Conservation (phyloP, 2,113 vertebrate species). For the Cnemophilus loriae region DNA sequence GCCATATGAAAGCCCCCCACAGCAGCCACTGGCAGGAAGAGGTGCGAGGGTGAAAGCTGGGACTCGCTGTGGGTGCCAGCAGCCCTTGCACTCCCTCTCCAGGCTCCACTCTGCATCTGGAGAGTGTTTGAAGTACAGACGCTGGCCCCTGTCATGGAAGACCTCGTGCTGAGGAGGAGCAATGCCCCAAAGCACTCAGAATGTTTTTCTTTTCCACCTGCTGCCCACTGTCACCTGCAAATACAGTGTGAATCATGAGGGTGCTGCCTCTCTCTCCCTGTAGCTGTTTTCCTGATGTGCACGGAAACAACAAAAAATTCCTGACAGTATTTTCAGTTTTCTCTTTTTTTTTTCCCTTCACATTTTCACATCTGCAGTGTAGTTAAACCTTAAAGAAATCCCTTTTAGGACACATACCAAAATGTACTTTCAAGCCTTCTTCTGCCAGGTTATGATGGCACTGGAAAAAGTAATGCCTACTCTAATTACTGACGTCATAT, state of each 20-base stretch:
- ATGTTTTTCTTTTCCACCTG: neutral
- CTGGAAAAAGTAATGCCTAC: neutral
- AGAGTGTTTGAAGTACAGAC: neutral
- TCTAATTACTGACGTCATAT: neutral
- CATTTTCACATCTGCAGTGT: neutral
- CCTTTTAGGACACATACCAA: neutral
- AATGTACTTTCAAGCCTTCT: neutral
- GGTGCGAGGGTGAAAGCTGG: accelerated
- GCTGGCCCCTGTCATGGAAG: accelerated
- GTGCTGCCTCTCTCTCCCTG: neutral
- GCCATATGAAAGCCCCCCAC: accelerated
- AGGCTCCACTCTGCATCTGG: neutral
- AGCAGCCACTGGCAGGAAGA: neutral
- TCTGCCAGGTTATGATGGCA: neutral
- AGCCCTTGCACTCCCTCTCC: neutral
- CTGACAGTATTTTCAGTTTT: neutral
- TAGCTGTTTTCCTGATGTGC: neutral
- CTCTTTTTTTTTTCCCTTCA: accelerated
- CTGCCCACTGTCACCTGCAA: neutral
- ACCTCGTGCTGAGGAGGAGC: neutral
- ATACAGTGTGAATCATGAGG: neutral
- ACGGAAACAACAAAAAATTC: neutral
- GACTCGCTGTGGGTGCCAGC: accelerated
- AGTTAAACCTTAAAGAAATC: neutral
- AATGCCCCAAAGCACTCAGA: neutral